Conservation (phyloP, 2,113 vertebrate species). For the Tiliqua scincoides region DNA sequence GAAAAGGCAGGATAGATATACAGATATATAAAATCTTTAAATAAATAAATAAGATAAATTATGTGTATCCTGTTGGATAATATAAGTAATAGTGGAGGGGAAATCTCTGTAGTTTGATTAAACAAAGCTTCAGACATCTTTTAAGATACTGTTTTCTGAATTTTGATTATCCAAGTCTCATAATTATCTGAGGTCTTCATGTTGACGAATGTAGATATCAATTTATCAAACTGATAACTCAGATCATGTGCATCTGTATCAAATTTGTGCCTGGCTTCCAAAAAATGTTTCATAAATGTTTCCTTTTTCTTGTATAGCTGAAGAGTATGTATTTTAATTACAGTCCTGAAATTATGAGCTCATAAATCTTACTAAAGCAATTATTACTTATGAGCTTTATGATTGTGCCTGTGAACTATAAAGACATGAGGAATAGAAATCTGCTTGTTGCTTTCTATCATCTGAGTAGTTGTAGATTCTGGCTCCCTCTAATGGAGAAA, state of each 20-base stretch:
- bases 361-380: neutral
- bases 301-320: neutral
- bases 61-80: too few species aligned
- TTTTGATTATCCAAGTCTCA: neutral
- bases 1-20: too few species aligned
- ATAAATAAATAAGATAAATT: too few species aligned
- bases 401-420: neutral
- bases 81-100: neutral
- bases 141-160: neutral
- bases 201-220: neutral
- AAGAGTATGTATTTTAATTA: neutral
- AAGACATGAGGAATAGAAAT: neutral
- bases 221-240: neutral
- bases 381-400: neutral
- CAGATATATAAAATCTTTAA: too few species aligned
- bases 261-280: neutral
- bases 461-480: conserved; percentile 27
- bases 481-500: conserved; percentile 74
- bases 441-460: rapidly evolving
- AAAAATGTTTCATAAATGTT: neutral
- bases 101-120: neutral
- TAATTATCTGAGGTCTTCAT: too few species aligned
- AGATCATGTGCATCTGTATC: neutral
- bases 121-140: neutral
- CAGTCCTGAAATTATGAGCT: neutral